Base-by-base conservation (phyloP, 2,888 invertebrate species). In the Diadegma fenestrale region DNA sequence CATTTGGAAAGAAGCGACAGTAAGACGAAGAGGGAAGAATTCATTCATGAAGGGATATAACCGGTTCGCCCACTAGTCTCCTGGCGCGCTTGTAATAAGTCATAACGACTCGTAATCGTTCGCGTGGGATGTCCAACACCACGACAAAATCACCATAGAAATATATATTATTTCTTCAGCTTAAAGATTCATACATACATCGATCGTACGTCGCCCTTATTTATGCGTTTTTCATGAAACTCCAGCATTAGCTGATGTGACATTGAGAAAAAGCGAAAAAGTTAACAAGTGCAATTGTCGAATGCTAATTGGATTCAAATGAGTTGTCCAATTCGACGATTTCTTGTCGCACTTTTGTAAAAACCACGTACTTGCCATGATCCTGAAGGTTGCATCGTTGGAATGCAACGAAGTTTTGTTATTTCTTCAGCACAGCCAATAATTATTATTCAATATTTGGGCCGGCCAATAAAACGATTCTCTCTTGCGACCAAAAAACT, bases 61-160 rank as follows among this genome's bases (percentile, higher is more conserved):
- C 85, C 85, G 85, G 85, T 86, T 83, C 80, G 82, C 77, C 82
- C 48, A 77, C 77, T 73, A 82, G 80, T 86, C 80, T 72, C 82
- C 82, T 45, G 76, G 76, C 77, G 80, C 73, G 82, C 80, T 86
- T 86, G 82, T 86, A 82, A 86, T 82, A 86, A 86, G 85, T 86
- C 82, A 86, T 83, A 86, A 86, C 80, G 82, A 86, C 80, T 86
- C 85, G 80, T 86, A 86, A 86, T 86, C 82, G 77, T 45, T 68
- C 54, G 82, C 82, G 85, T 82, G 85, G 85, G 85, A 83, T 41
- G 82, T 54, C 12, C 68, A 58, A 76, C 66, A 85, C 80, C 66
- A 64, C 64, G 75, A 72, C 71, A 80, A 79, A 48, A 51, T 66
- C 68, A 61, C 45, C 64, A 22, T n/a, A 73, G 45, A 26, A 71